Base-by-base conservation (phyloP, 1,140 invertebrate species). In the Streblospio benedicti region DNA sequence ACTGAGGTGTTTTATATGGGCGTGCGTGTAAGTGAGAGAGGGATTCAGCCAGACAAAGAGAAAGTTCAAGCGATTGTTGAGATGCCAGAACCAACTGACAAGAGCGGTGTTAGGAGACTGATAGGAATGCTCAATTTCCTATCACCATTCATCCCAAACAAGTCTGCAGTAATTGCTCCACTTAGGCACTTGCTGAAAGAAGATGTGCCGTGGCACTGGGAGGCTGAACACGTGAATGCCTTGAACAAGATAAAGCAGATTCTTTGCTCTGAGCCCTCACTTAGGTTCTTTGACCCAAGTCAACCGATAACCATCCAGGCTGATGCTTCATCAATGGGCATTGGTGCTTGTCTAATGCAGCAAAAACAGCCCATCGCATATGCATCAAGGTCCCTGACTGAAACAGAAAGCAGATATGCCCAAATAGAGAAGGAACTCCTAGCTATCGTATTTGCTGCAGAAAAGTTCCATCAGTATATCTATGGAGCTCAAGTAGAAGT, bases 341-440 rank as follows among this genome's bases (percentile, higher is more conserved):
- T 81, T 27, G 78, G 76, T 16, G 73, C 71, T 28, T 69, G 75
- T 14, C 31, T 81, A 1, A 43, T 78, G 4, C 79, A 83, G 62
- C 67, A 79, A 54, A 23, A 71, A 74, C 67, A 67, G 65, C 9
- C 45, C 2, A 28, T 47, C 2, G 45, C 45, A 9, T 16, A n/a
- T 14, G 45, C 16, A 28, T 47, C 45, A 47, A 47, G 45, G 16
- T 47, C 45, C 14, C 9, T 47, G 45, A 47, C 23, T 28, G 14
- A 47, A 28, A 47, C 23, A 9, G 45, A 47, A 28, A 27, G 23
- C 23, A 47, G 30, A 23, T 47, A 47, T 18, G 45, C 45, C 23
- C 45, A 4, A 47, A 47, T 9, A 18, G 6, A 47, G 6, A 27
- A 27, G 45, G n/a, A 2, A 28, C 30, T 6, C 16, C n/a, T 47